Evolutionary conservation across 2,888 invertebrate species (phyloP).

Genomic region (Limnephilus auricula): DNA sequence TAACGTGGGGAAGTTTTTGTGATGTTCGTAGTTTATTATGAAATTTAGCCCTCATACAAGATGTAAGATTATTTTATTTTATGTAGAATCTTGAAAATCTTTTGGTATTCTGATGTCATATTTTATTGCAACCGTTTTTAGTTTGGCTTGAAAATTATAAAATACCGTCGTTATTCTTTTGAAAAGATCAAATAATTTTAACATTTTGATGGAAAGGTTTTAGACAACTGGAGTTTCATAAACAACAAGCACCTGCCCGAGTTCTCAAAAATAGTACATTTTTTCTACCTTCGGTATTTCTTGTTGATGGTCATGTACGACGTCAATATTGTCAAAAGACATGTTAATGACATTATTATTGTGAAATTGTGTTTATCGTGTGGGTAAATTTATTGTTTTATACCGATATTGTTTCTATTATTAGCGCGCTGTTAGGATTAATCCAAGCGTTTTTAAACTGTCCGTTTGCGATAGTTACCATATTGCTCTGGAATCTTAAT

Average conservation of each 20-base stretch:
- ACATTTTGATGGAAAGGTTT: too few species aligned
- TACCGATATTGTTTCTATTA: neutral
- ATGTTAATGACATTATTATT: slow-evolving; percentile 36
- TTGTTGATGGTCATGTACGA: neutral
- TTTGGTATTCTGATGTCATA: neutral
- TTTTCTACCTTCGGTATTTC: neutral
- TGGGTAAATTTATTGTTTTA: slow-evolving; percentile 27
- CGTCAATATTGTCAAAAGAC: neutral
- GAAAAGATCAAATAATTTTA: neutral
- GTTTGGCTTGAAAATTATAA: neutral
- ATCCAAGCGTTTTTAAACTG: neutral
- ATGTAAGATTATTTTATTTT: neutral
- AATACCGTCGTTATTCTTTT: too few species aligned
- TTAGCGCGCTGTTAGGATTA: neutral
- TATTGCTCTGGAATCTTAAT: neutral
- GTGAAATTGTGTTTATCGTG: slow-evolving; percentile 44
- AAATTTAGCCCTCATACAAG: neutral
- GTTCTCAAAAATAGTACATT: neutral
- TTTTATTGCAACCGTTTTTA: neutral
- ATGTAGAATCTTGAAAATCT: neutral
- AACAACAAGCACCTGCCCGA: too few species aligned
- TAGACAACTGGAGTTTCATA: too few species aligned
- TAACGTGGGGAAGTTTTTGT: too few species aligned
- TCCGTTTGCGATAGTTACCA: neutral
- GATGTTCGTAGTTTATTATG: neutral